These are phyloP conservation scores for Colistium nudipinnis DNA, from an alignment of 2,113 vertebrate genomes.

Conservation along the genomic window DNA sequence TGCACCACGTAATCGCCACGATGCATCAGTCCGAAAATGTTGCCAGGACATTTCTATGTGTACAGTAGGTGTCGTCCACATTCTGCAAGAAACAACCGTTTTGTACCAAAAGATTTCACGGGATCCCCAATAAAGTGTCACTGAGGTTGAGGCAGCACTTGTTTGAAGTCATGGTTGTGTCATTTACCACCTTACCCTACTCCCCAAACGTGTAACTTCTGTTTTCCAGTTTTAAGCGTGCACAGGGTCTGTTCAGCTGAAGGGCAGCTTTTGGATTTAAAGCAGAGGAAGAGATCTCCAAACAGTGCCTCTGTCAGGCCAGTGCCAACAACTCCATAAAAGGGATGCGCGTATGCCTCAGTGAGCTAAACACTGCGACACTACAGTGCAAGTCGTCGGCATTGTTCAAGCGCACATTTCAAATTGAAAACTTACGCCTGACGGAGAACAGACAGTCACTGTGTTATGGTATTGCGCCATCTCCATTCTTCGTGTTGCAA, in stretches of 20 bases:
- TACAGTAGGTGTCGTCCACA: conserved; percentile 37
- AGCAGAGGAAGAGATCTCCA: conserved; percentile 6
- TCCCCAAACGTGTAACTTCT: background rate
- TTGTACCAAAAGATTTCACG: conserved; percentile 57
- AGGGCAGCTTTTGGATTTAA: conserved; percentile 27
- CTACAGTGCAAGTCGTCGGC: too few relatives aligned
- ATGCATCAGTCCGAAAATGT: conserved; percentile 35
- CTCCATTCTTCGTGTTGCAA: background rate
- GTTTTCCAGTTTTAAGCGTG: conserved; percentile 2
- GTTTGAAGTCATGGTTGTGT: background rate
- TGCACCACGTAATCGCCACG: conserved; percentile 36
- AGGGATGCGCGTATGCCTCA: background rate
- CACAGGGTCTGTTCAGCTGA: conserved; percentile 21
- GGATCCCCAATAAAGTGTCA: conserved; percentile 64
- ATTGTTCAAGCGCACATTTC: background rate
- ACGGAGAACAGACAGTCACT: background rate
- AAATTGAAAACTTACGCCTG: background rate
- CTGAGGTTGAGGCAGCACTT: conserved; percentile 3
- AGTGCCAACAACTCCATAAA: conserved; percentile 24
- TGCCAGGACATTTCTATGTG: conserved; percentile 36
- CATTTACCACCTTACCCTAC: background rate
- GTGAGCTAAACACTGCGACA: conserved; percentile 3
- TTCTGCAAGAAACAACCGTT: conserved; percentile 37
- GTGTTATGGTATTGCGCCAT: background rate
- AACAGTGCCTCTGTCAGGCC: conserved; percentile 12